Evolutionary conservation across 2,113 vertebrate genomes (phyloP).

Genomic region (Carlito syrichta): DNA sequence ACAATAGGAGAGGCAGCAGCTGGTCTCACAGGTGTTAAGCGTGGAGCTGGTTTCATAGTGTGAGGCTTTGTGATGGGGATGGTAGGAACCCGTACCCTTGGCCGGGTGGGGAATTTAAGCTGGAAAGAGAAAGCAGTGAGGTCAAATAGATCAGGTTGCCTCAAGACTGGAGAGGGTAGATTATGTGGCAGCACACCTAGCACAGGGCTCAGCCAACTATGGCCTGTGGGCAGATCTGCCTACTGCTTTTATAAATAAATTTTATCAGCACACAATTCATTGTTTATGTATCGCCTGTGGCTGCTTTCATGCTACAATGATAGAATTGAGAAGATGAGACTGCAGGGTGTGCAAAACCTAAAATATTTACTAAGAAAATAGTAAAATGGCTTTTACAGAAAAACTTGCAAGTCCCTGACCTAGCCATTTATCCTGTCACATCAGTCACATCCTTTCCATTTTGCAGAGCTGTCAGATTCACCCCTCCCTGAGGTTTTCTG

Average conservation of each 20-base stretch:
- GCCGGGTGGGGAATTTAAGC: conserved; percentile 84
- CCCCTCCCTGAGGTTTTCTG: neutral
- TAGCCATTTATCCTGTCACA: neutral
- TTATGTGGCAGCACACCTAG: neutral
- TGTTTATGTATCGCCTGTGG: neutral
- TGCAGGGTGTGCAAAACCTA: neutral
- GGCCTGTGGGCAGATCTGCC: neutral
- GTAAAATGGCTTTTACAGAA: neutral
- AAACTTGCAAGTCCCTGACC: neutral
- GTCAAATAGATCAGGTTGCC: neutral
- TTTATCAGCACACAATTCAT: neutral
- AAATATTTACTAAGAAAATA: neutral
- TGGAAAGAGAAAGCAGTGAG: conserved; percentile 58
- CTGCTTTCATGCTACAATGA: neutral
- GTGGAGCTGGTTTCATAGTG: conserved; percentile 87
- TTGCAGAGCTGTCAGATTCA: neutral
- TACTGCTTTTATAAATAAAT: neutral
- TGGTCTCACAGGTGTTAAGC: conserved; percentile 85
- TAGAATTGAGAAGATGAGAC: neutral
- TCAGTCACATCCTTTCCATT: neutral
- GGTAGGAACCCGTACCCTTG: conserved; percentile 85
- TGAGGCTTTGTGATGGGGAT: conserved; percentile 89
- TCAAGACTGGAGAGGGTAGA: neutral
- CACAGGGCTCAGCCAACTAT: neutral
- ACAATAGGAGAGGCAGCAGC: conserved; percentile 85